phyloP scores from a whole-genome alignment of 2,113 vertebrate genomes.

The Oryzias curvinotus region DNA sequence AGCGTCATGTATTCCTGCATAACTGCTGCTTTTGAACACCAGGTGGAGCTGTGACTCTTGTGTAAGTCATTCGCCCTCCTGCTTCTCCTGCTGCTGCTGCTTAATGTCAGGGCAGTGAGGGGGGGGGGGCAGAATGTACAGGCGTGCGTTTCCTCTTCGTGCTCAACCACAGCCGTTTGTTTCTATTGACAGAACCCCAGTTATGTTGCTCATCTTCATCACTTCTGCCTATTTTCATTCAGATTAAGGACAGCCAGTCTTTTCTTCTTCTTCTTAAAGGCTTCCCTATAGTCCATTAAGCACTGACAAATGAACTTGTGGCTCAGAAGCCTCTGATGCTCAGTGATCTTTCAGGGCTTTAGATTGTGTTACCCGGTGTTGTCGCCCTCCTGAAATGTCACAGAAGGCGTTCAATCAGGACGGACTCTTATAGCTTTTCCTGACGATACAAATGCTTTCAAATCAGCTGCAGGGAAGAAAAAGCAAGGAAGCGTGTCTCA shows the following conservation, averaged over 20 bases:
- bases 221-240: slow-evolving; percentile 34
- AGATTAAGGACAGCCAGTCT: not conserved
- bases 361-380: slow-evolving; percentile 56
- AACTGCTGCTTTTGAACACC: slow-evolving; percentile 52
- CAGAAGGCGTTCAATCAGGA: slow-evolving; percentile 27
- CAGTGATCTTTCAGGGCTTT: slow-evolving; percentile 47
- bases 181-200: slow-evolving; percentile 24
- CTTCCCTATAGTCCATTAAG: slow-evolving; percentile 19
- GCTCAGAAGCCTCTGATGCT: slow-evolving; percentile 42
- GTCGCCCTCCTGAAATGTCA: slow-evolving; percentile 54
- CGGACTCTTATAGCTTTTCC: slow-evolving; percentile 27
- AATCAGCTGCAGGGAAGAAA: slow-evolving; percentile 11
- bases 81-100: slow-evolving; percentile 17
- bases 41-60: slow-evolving; percentile 69
- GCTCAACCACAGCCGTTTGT: slow-evolving; percentile 9
- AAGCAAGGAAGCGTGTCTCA: slow-evolving; percentile 16
- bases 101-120: slow-evolving; percentile 40
- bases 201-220: slow-evolving; percentile 32
- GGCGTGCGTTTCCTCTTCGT: slow-evolving; percentile 2
- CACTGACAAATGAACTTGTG: slow-evolving; percentile 44
- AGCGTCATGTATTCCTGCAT: not conserved
- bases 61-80: slow-evolving; percentile 9
- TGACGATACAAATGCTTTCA: slow-evolving; percentile 24
- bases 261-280: slow-evolving; percentile 4
- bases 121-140: slow-evolving; percentile 1